These are phyloP conservation scores for Rattus rattus DNA, from an alignment of 2,113 vertebrate genomes.

Conservation along the genomic window DNA sequence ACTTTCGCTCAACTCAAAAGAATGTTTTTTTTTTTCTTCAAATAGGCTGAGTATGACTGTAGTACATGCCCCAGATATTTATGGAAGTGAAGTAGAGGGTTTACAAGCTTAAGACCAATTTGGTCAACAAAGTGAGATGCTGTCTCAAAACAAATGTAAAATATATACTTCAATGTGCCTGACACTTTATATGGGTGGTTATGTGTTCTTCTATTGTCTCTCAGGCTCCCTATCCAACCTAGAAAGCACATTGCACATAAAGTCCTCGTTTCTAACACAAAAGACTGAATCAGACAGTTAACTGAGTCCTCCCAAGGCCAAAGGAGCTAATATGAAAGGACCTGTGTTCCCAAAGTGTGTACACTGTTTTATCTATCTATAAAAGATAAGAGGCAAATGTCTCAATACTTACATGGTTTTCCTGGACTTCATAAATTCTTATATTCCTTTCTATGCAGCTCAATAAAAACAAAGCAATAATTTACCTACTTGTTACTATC, in stretches of 20 bases:
- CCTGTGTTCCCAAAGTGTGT: not conserved
- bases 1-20: not conserved
- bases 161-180: not conserved
- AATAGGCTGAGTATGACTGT: not conserved
- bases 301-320: constrained; percentile 26
- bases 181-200: constrained; percentile 19
- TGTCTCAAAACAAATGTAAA: not conserved
- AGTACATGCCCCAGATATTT: not conserved
- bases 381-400: constrained; percentile 12
- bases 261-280: constrained; percentile 32
- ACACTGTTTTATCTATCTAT: constrained; percentile 21
- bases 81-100: not conserved
- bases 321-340: not conserved
- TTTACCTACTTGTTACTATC: not conserved
- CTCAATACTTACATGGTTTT: constrained; percentile 35
- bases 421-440: not conserved
- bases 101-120: not conserved
- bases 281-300: constrained; percentile 32
- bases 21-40: not conserved
- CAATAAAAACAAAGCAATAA: constrained; percentile 29
- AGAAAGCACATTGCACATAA: constrained; percentile 33
- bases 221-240: not conserved
- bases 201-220: constrained; percentile 15
- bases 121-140: not conserved
- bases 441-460: constrained; percentile 13